Conservation (phyloP, 1,140 invertebrate genomes). For the Platorchestia sp. region DNA sequence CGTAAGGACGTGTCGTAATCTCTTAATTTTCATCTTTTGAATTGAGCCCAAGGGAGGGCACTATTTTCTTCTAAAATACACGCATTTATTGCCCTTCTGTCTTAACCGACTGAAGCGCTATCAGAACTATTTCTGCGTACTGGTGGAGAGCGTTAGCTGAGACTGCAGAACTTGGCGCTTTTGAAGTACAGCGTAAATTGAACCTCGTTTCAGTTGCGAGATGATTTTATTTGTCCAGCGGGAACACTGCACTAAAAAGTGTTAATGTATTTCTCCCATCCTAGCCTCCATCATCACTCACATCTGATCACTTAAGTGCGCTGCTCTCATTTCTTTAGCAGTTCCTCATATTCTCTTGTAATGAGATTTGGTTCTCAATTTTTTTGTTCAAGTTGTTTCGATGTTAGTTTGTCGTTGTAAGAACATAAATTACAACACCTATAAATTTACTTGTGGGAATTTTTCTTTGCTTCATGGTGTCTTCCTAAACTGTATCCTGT, state of each 20-base stretch:
- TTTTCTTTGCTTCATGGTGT: not conserved
- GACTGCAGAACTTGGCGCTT: too few species aligned
- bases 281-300: not conserved
- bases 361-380: not conserved
- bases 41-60: too few species aligned
- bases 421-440: not conserved
- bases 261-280: not conserved
- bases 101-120: too few species aligned
- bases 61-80: too few species aligned
- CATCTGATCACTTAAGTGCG: not conserved
- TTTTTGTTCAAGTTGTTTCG: not conserved
- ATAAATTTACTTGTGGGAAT: not conserved
- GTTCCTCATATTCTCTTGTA: not conserved
- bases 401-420: not conserved
- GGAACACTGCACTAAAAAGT: not conserved
- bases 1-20: too few species aligned
- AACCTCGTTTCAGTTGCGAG: not conserved
- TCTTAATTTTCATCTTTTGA: too few species aligned
- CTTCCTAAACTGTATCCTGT: not conserved
- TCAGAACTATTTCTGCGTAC: too few species aligned
- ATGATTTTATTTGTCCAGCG: not conserved
- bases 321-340: not conserved
- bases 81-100: too few species aligned
- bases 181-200: too few species aligned
- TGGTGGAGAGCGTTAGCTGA: too few species aligned